These are phyloP conservation scores for Ciconia nigra DNA, from an alignment of 2,797 vertebrate species.

Conservation along the genomic window DNA sequence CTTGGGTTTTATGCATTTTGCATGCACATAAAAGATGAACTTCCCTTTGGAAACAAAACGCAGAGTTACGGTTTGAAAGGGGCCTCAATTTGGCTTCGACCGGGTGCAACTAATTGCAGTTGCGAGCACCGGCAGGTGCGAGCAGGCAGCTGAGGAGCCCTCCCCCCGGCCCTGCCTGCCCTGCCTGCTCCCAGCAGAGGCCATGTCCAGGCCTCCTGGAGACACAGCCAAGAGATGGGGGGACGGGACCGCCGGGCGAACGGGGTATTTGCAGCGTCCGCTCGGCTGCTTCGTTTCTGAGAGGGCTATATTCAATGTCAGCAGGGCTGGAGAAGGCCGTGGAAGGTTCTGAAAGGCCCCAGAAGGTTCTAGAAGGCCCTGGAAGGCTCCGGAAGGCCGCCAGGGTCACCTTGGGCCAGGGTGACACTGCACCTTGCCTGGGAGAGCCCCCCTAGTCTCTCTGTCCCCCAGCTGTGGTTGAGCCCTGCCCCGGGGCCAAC, in stretches of 20 bases:
- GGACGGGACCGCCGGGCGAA: accelerated
- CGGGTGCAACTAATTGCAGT: slow-evolving; percentile 51
- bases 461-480: accelerated
- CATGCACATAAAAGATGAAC: slow-evolving; percentile 58
- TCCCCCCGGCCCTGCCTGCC: background rate
- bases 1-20: slow-evolving; percentile 47
- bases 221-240: background rate
- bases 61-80: slow-evolving; percentile 46
- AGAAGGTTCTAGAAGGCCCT: background rate
- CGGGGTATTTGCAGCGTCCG: accelerated
- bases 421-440: accelerated
- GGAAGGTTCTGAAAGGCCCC: background rate
- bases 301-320: background rate
- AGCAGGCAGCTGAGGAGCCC: slow-evolving; percentile 48
- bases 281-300: background rate
- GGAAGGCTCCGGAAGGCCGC: background rate
- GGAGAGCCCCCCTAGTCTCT: background rate
- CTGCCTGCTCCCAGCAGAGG: background rate
- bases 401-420: accelerated
- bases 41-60: slow-evolving; percentile 60
- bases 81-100: slow-evolving; percentile 47
- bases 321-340: background rate
- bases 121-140: slow-evolving; percentile 20
- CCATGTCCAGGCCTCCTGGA: background rate
- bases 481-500: accelerated